Evolutionary conservation across 2,888 invertebrate genomes (phyloP), one percentile per base, ranked within the genome.

Genomic region (Shargacucullia verbasci): DNA sequence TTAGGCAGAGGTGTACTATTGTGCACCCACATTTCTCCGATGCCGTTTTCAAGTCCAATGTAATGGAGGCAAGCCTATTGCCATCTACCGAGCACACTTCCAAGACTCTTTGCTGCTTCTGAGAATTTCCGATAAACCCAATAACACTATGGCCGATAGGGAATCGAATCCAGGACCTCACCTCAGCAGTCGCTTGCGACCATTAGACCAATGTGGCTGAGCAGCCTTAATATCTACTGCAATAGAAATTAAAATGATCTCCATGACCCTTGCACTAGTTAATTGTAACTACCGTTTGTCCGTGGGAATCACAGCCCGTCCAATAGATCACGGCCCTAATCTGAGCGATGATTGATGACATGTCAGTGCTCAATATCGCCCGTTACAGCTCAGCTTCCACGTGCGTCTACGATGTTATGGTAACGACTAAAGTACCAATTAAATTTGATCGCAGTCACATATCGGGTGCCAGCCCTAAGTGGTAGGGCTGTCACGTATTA

Each of bases 401-500:
- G 14, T 9, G 34, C 37, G 35, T 59, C 56, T 57, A 45, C 43
- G 14, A 29, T 25, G 57, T 46, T 48, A 59, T 59, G 59, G 52
- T 70, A 71, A 61, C 59, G 61, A 69, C 65, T 65, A 66, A 41
- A 57, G 60, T 45, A 67, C 78, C 80, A 79, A 82, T 81, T 82
- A 81, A 74, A 80, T 78, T 70, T 78, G 77, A 77, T 73, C 71
- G 67, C 61, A 58, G 67, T 76, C 78, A 76, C 78, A 75, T 61
- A 66, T 69, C 34, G 11, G 37, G 10, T 33, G 55, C 7, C 41
- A 29, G 38, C 70, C 71, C 62, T 66, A 45, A 8, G 7, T 8
- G 8, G 13, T 38, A 67, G 66, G 67, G 62, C 8, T 57, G 29
- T 12, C 35, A 29, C 37, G 7, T 45, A 15, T 37, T 12, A 44